These are phyloP conservation scores for Bombus polaris DNA, from an alignment of 1,140 invertebrate genomes.

Conservation along the genomic window DNA sequence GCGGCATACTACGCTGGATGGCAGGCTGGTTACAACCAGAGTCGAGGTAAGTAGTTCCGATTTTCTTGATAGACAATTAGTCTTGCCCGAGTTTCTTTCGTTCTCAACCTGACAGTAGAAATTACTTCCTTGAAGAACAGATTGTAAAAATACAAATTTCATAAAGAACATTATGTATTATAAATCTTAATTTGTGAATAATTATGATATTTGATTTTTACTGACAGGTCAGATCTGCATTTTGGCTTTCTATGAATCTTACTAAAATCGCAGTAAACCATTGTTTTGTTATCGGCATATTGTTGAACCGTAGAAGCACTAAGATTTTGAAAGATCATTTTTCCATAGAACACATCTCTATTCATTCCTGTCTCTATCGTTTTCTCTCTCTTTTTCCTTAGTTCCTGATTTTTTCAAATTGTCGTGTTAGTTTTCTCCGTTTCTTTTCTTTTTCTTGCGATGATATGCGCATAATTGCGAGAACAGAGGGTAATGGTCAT, in stretches of 20 bases:
- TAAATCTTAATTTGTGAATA: not conserved
- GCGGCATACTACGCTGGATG: constrained; percentile 87
- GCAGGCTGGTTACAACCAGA: constrained; percentile 84
- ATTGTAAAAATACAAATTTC: not conserved
- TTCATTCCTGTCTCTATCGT: not conserved
- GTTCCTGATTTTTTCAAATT: constrained; percentile 30
- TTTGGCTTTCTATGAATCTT: constrained; percentile 55
- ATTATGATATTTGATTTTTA: constrained; percentile 7
- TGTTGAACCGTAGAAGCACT: constrained; percentile 47
- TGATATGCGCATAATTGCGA: constrained; percentile 14
- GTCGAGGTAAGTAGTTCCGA: constrained; percentile 79
- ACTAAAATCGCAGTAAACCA: constrained; percentile 44
- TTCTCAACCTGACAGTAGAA: constrained; percentile 57
- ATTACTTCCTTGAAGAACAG: constrained; percentile 9
- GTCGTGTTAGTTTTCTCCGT: constrained; percentile 7
- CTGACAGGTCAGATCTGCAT: constrained; percentile 58
- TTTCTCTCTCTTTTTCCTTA: not conserved
- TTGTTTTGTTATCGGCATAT: constrained; percentile 52
- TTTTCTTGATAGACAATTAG: constrained; percentile 28
- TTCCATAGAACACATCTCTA: constrained; percentile 21
- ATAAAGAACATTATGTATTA: not conserved
- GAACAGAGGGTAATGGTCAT: constrained; percentile 1
- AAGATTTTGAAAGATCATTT: constrained; percentile 1
- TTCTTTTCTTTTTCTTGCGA: constrained; percentile 19
- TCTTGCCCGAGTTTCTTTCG: constrained; percentile 41